These are phyloP conservation scores for Hemichromis elongatus DNA, from an alignment of 2,113 vertebrate species.

Conservation along the genomic window DNA sequence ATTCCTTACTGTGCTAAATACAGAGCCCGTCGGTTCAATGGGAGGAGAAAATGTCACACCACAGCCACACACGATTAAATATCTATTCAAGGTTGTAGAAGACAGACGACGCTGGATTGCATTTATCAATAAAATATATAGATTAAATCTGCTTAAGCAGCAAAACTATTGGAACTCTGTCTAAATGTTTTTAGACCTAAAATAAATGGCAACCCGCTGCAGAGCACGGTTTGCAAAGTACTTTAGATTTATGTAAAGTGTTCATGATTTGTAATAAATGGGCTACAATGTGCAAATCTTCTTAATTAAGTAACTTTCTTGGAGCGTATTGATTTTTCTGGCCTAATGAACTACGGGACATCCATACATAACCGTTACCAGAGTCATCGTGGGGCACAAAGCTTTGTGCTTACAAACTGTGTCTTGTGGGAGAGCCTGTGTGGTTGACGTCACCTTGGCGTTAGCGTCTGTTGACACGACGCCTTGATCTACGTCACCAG, in stretches of 20 bases:
- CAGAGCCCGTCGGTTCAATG: neutral
- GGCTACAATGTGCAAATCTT: neutral
- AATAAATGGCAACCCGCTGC: neutral
- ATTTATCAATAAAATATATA: neutral
- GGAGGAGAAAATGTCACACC: neutral
- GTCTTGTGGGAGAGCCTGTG: neutral
- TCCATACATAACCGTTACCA: neutral
- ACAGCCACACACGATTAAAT: neutral
- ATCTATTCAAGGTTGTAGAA: neutral
- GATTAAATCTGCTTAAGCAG: neutral
- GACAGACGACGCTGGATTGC: neutral
- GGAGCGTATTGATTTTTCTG: neutral
- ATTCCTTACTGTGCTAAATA: neutral
- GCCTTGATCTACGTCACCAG: constrained; percentile 17
- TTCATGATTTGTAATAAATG: neutral
- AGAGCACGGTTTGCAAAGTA: neutral
- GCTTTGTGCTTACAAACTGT: neutral
- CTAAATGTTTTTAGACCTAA: neutral
- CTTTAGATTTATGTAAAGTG: neutral
- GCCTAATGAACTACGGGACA: neutral
- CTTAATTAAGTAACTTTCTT: neutral
- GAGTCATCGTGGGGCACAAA: neutral
- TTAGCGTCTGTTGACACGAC: constrained; percentile 36
- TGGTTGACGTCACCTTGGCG: neutral
- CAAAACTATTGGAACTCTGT: neutral